Conservation (phyloP, 2,888 invertebrate genomes). For the Rhagium mordax region DNA sequence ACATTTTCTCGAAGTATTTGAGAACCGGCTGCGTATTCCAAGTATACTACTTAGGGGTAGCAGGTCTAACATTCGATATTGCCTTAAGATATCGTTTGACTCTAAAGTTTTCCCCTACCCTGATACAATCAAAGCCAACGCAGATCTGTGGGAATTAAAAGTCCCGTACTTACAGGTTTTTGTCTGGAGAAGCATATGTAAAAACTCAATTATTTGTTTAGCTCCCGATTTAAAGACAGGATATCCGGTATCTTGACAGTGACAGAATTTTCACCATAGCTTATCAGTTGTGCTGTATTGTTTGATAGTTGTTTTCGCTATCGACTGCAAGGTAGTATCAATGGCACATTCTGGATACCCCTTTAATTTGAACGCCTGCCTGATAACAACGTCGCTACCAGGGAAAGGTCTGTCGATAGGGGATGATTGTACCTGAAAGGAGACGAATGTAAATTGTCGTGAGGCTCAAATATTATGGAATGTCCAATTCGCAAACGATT, state of each 20-base stretch:
- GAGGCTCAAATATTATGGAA: background rate
- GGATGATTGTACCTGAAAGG: conserved; percentile 7
- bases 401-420: background rate
- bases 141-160: conserved; percentile 30
- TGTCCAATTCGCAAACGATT: background rate
- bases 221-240: conserved; percentile 8
- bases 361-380: conserved; percentile 14
- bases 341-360: conserved; percentile 6
- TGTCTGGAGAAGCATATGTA: background rate
- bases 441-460: background rate
- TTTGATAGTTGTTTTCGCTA: conserved; percentile 44
- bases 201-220: background rate
- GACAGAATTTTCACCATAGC: conserved; percentile 48
- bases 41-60: conserved; percentile 47
- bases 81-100: conserved; percentile 50
- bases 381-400: conserved; percentile 17
- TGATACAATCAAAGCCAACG: conserved; percentile 22
- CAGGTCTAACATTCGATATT: conserved; percentile 45
- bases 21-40: conserved; percentile 51
- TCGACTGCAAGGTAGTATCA: conserved; percentile 42
- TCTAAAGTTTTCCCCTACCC: conserved; percentile 16
- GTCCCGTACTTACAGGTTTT: background rate
- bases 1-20: conserved; percentile 36
- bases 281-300: conserved; percentile 47
- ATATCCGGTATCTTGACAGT: conserved; percentile 28